These are phyloP conservation scores for Pristionchus entomophagus DNA, from an alignment of 2,888 invertebrate species.

Conservation along the genomic window DNA sequence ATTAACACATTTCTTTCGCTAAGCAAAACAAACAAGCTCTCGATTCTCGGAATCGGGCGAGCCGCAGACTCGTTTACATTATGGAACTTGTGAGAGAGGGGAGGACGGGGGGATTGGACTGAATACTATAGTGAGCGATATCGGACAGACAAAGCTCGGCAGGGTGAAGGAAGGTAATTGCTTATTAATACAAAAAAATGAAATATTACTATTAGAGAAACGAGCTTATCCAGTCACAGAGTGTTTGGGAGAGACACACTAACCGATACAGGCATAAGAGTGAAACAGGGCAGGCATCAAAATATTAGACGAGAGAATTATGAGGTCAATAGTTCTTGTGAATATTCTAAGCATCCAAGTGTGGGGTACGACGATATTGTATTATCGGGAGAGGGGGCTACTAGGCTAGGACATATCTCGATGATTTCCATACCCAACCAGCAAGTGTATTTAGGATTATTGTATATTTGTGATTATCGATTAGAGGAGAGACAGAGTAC, in stretches of 20 bases:
- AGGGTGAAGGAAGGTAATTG: neutral
- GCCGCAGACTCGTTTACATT: slow-evolving; percentile 30
- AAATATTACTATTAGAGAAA: neutral
- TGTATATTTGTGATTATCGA: slow-evolving; percentile 4
- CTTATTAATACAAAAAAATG: neutral
- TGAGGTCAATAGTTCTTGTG: neutral
- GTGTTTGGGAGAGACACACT: neutral
- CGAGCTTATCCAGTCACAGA: too few species aligned
- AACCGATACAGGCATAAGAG: slow-evolving; percentile 2
- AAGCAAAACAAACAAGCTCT: neutral
- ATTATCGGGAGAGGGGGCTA: neutral
- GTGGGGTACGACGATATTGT: neutral
- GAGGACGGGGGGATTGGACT: neutral
- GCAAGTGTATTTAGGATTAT: neutral
- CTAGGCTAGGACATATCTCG: neutral
- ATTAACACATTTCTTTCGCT: neutral
- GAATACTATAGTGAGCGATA: neutral
- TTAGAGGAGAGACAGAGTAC: neutral
- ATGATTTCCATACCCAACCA: slow-evolving; percentile 1
- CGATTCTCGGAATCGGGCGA: slow-evolving; percentile 2
- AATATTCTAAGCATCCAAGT: too few species aligned
- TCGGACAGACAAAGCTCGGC: neutral
- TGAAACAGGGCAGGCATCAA: slow-evolving; percentile 9
- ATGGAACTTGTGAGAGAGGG: slow-evolving; percentile 13
- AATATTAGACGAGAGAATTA: neutral